Evolutionary conservation across 2,888 invertebrate species (phyloP).

Genomic region (Stenotaenia linearis): DNA sequence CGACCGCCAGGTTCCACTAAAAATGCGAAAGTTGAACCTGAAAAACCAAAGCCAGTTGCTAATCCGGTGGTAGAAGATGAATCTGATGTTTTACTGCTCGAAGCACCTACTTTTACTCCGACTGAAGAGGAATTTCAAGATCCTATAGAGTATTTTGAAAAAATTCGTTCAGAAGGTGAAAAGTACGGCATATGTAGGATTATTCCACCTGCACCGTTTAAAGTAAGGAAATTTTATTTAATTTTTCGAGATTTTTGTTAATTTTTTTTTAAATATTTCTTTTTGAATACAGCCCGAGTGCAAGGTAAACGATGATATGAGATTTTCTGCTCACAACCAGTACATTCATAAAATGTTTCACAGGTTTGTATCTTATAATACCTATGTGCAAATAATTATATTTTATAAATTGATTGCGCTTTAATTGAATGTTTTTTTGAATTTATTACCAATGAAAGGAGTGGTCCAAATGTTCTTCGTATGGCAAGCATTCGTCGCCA

Average conservation of each 20-base stretch:
- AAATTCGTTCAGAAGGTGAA: conserved; percentile 67
- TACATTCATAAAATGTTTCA: conserved; percentile 79
- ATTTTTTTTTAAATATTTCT: conserved; percentile 32
- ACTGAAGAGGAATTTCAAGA: conserved; percentile 77
- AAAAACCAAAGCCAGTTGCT: not conserved
- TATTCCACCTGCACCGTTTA: conserved; percentile 72
- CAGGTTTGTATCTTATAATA: conserved; percentile 48
- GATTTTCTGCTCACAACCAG: conserved; percentile 83
- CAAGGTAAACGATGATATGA: conserved; percentile 72
- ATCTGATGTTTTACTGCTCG: conserved; percentile 50
- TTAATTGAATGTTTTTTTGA: not conserved
- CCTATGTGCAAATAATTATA: conserved; percentile 36
- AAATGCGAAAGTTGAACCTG: not conserved
- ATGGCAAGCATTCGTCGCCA: conserved; percentile 77
- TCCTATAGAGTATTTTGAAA: conserved; percentile 76
- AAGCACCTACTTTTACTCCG: conserved; percentile 74
- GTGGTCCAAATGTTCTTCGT: conserved; percentile 82
- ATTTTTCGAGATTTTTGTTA: not conserved
- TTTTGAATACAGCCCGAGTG: conserved; percentile 61
- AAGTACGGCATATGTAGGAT: conserved; percentile 82
- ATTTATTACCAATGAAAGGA: conserved; percentile 47
- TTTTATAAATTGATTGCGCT: too few species aligned
- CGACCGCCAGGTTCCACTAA: conserved; percentile 28
- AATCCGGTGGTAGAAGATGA: not conserved
- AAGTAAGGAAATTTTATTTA: conserved; percentile 45